phyloP scores from a whole-genome alignment of 1,140 invertebrate genomes.

The Hypsibius dujardini region DNA sequence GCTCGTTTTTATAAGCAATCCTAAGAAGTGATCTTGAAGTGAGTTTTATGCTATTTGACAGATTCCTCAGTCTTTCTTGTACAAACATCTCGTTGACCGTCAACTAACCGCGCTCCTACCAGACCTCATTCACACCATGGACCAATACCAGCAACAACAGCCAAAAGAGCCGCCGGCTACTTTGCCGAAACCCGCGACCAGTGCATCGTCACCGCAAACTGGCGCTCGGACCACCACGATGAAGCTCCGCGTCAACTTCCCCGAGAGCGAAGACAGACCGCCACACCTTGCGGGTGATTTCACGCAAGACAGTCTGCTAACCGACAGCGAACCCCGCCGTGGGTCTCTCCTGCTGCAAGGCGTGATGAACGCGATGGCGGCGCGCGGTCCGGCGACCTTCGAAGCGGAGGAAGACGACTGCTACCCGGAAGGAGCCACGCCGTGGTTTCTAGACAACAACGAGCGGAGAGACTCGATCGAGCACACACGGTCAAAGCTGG shows the following conservation, averaged over 20 bases:
- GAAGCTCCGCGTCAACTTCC: constrained; percentile 1
- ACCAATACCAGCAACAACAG: too few species aligned
- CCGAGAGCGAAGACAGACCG: neutral
- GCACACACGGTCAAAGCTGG: neutral
- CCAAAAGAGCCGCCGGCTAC: neutral
- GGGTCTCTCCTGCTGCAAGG: neutral
- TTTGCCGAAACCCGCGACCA: neutral
- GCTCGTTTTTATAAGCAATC: too few species aligned
- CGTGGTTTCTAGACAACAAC: neutral
- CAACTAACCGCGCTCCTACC: too few species aligned
- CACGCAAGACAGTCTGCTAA: neutral
- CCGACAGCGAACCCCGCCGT: neutral
- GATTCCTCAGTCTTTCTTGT: too few species aligned
- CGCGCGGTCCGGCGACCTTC: neutral
- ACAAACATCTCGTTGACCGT: too few species aligned
- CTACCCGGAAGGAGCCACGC: neutral
- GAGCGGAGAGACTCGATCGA: neutral
- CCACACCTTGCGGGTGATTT: neutral
- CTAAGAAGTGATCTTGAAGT: too few species aligned
- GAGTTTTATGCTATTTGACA: too few species aligned
- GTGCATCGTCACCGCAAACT: neutral
- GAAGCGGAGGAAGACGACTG: neutral
- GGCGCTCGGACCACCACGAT: neutral
- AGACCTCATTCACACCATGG: too few species aligned
- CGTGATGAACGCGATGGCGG: neutral